Base-by-base conservation (phyloP, 2,113 vertebrate species). In the Macroglossus sobrinus region DNA sequence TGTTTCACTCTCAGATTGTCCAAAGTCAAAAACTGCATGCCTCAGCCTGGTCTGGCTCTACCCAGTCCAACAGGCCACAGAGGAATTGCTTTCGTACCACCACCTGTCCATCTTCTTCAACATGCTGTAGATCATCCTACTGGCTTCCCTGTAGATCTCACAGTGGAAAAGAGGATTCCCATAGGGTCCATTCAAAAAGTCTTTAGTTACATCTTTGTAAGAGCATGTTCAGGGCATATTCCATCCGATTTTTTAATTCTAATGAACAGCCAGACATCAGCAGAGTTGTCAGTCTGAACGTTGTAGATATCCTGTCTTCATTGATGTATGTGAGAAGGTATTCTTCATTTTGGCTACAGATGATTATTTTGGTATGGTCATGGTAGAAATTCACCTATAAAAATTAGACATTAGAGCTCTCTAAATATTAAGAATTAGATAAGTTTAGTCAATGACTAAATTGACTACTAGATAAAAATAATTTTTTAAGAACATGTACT, bases 301-400 rank as follows among this genome's bases (percentile, higher is more conserved):
- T 99, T 89, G 99, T 99, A 26, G 99, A 99, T 92, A 99, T 97
- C 14, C 99, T 99, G 18, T 99, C 99, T 97, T 99, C 99, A 9
- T 99, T 99, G 98, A 99, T 99, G 98, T 99, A 99, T 0, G 99
- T 99, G 94, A 99, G 98, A 93, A 99, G 98, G 97, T 99, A 99
- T 78, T 99, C 99, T 18, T 99, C 99, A 87, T 95, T 99, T 97
- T 99, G 99, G 98, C 98, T 99, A 93, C 99, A 99, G 96, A 99
- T 99, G 75, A 99, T 99, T 76, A 99, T 99, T 98, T 99, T 99
- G 0, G 99, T 99, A 98, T 99, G 99, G 97, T 99, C 99, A 0
- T 99, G 99, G 96, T 99, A 99, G 97, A 99, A 99, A 96, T 99
- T 99, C 88, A 99, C 99, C 99, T 99, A 88, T 90, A 69, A 93